Percentiles rank a stretch among this genome's conserved stretches.
Conservation (phyloP, 2,888 invertebrate species). For the Myopa tessellatipennis region DNA sequence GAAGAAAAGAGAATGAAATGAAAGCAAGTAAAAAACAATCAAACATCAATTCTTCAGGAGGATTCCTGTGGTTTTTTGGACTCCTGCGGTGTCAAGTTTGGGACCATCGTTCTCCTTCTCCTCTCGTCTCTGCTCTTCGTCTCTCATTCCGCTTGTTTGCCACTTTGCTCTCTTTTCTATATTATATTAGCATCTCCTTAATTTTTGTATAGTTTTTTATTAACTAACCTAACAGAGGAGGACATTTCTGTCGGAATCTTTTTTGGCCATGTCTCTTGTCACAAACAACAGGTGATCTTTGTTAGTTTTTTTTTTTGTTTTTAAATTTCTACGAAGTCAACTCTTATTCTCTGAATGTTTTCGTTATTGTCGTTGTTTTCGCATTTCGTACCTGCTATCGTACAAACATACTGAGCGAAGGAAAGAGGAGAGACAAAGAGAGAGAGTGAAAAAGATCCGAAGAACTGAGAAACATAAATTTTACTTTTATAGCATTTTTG, state of each 20-base stretch:
- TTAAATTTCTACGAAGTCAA: not conserved
- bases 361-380: conserved; percentile 23
- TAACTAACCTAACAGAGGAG: not conserved
- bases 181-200: not conserved
- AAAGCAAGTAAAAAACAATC: conserved; percentile 27
- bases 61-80: conserved; percentile 23
- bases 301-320: not conserved
- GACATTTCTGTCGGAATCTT: not conserved
- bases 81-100: conserved; percentile 37
- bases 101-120: not conserved
- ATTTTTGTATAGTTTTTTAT: not conserved
- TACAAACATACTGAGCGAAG: not conserved
- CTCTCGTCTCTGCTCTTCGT: conserved; percentile 1
- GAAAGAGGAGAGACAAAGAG: not conserved
- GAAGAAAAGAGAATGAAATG: not conserved
- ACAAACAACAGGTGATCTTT: conserved; percentile 44
- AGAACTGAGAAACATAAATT: conserved; percentile 1
- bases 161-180: too few species aligned
- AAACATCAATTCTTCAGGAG: conserved; percentile 9
- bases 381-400: not conserved
- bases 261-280: not conserved
- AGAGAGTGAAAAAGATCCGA: not conserved
- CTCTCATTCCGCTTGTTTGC: not conserved
- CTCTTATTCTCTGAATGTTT: not conserved
- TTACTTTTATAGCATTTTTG: not conserved